Conservation (phyloP, 1,140 invertebrate genomes). For the Drosophila azteca region DNA sequence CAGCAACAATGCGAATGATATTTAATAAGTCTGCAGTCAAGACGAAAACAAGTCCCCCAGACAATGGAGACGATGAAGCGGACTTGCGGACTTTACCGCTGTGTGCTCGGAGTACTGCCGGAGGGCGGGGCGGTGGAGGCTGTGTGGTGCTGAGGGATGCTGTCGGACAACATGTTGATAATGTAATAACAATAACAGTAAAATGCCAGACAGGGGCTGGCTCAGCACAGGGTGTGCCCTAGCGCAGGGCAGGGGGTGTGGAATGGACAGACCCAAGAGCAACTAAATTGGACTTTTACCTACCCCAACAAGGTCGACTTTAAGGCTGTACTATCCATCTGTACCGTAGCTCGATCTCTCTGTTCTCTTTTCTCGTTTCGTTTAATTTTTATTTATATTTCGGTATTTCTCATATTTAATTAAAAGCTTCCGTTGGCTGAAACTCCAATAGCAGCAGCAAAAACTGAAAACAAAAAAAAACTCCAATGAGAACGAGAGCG, state of each 20-base stretch:
- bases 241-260: not conserved
- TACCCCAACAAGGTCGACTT: conserved; percentile 58
- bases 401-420: conserved; percentile 51
- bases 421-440: conserved; percentile 67
- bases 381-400: conserved; percentile 26
- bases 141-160: conserved; percentile 20
- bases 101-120: too few species aligned
- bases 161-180: conserved; percentile 48
- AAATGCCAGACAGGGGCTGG: conserved; percentile 14
- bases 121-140: not conserved
- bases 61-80: conserved; percentile 13
- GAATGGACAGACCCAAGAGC: not conserved
- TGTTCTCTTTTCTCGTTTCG: not conserved
- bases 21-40: conserved; percentile 65
- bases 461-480: too few species aligned
- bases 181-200: conserved; percentile 58
- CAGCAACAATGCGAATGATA: conserved; percentile 74
- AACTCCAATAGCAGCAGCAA: conserved; percentile 21
- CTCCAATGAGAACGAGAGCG: too few species aligned
- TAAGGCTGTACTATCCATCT: conserved; percentile 15
- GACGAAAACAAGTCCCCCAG: conserved; percentile 37
- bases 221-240: not conserved
- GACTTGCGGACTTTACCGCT: not conserved
- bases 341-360: conserved; percentile 2
- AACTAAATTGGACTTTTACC: conserved; percentile 50